Percentiles rank a stretch among this genome's conserved stretches.
phyloP scores from a whole-genome alignment of 2,888 invertebrate species.

The Oithona nana region DNA sequence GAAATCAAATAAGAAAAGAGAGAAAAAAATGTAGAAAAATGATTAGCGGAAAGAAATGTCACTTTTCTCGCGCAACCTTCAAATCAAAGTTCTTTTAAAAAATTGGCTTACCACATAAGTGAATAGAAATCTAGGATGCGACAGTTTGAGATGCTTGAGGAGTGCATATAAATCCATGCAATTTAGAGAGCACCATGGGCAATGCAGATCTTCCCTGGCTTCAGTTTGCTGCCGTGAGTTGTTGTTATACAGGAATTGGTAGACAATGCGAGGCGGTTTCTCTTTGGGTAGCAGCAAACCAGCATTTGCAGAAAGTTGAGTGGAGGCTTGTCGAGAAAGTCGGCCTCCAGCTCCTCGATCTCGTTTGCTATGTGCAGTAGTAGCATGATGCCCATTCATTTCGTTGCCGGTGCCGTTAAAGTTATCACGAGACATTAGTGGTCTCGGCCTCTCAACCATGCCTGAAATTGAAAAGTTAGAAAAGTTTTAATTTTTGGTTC shows the following conservation, averaged over 20 bases:
- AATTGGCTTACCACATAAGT: conserved; percentile 16
- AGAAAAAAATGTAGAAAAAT: too few species aligned
- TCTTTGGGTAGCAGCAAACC: conserved; percentile 1
- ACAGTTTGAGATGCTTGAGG: conserved; percentile 76
- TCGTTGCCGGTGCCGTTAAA: background rate
- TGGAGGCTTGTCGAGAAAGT: background rate
- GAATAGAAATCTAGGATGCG: conserved; percentile 39
- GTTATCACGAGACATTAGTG: conserved; percentile 24
- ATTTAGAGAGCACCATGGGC: conserved; percentile 88
- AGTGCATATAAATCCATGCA: conserved; percentile 69
- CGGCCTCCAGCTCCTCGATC: background rate
- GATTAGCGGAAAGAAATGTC: too few species aligned
- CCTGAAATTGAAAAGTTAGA: too few species aligned
- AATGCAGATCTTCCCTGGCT: conserved; percentile 74
- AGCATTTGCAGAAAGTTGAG: too few species aligned
- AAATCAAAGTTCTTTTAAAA: too few species aligned
- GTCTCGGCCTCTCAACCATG: conserved; percentile 44
- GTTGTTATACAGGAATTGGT: conserved; percentile 88
- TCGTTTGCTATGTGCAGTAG: background rate
- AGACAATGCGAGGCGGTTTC: conserved; percentile 54
- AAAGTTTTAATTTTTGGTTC: too few species aligned
- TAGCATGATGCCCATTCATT: background rate
- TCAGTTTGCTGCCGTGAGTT: conserved; percentile 87
- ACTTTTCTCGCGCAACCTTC: too few species aligned
- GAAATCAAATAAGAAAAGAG: too few species aligned